Evolutionary conservation across 2,797 vertebrate genomes (phyloP).

Genomic region (Distichodus sexfasciatus): DNA sequence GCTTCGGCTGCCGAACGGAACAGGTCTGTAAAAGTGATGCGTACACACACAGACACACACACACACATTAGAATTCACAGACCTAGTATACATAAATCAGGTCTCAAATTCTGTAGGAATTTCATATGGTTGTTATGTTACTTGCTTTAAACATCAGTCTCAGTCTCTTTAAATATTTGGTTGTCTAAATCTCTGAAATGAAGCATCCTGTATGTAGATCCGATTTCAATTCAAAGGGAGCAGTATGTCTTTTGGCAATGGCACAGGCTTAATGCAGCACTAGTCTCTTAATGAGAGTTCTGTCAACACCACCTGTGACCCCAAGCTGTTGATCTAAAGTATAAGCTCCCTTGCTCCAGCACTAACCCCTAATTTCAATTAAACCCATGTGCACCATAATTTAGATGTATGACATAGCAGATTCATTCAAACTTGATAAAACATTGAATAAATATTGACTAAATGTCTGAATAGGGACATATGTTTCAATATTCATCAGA

Average conservation of each 20-base stretch:
- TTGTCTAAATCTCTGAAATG: no score
- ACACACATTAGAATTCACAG: no score
- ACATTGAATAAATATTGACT: no score
- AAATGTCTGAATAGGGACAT: no score
- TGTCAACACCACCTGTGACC: slow-evolving; percentile 52
- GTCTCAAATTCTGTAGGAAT: no score
- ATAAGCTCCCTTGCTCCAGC: neutral
- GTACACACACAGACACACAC: slow-evolving; percentile 17
- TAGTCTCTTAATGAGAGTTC: slow-evolving; percentile 34
- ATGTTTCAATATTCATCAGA: no score
- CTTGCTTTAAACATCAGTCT: no score
- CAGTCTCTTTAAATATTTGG: neutral
- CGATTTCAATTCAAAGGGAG: neutral
- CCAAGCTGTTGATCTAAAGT: slow-evolving; percentile 14
- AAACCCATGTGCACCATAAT: neutral
- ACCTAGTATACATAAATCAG: no score
- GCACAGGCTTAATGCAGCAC: slow-evolving; percentile 19
- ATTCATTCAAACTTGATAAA: neutral
- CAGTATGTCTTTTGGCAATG: slow-evolving; percentile 17
- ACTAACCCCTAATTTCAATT: neutral
- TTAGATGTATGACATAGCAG: neutral
- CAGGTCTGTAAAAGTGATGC: slow-evolving; percentile 61
- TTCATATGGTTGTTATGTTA: no score
- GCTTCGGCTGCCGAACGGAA: slow-evolving; percentile 77
- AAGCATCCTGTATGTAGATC: no score